Base-by-base conservation (phyloP, 2,797 vertebrate species). In the Ataeniobius toweri region DNA sequence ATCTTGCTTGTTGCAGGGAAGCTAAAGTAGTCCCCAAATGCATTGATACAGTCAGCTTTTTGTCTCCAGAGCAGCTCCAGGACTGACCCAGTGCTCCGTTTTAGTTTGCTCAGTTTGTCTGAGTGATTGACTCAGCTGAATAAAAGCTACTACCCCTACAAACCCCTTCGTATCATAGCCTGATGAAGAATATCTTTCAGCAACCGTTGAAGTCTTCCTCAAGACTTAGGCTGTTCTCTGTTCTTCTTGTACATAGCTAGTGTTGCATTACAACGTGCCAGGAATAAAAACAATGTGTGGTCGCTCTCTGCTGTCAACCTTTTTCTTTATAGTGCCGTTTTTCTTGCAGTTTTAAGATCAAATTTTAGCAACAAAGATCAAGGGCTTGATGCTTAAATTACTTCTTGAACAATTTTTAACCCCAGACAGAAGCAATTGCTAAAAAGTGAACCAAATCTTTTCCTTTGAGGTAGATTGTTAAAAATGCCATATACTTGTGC, bases 391-490 rank as follows among this genome's bases (percentile, higher is more conserved):
- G 13, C 24, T 63, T 31, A 1, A 73, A 76, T 72, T 44, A 12
- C 53, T 61, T 48, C 76, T 51, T 69, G 48, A 78, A 87, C 55
- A 65, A 78, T 71, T 26, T 31, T 2, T 68, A 70, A 85, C 80
- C 20, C 14, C 56, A 68, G 58, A 84, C 68, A 36, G 82, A 69
- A 36, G 58, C 82, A 80, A 85, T 90, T 90, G 82, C 53, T 48
- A 36, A 41, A 76, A 85, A 83, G 75, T 81, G 68, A 71, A 72
- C 68, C 72, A 69, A 46, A 82, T 58, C 63, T 67, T 67, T 79
- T 75, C 82, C 73, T 86, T 80, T 24, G 48, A 73, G 74, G 69
- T 41, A 73, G 69, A 77, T 80, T 82, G 65, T 82, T 73, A 70
- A 84, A 72, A 73, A 82, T 39, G 59, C 82, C 68, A 74, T 71